Conservation (phyloP, 2,113 vertebrate species). For the Deroptyus accipitrinus region DNA sequence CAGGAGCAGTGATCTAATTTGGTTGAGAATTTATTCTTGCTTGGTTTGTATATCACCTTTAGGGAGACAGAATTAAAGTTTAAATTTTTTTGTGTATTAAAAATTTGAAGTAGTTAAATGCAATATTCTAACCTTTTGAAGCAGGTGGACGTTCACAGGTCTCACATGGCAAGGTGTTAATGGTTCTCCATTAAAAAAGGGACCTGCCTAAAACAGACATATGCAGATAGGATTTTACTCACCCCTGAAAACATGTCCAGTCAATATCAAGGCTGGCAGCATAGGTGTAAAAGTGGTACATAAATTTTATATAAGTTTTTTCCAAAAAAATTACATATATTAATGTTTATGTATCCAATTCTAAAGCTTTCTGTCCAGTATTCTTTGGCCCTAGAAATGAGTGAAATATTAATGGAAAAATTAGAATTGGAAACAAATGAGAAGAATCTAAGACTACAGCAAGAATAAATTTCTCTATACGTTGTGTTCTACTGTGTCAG, state of each 20-base stretch:
- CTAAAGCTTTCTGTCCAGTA: not conserved
- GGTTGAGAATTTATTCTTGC: not conserved
- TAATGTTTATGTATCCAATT: not conserved
- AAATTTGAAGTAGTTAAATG: not conserved
- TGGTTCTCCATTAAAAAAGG: not conserved
- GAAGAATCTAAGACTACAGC: not conserved
- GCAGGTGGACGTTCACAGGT: not conserved
- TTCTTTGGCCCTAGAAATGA: not conserved
- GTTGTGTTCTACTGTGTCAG: not conserved
- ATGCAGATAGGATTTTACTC: not conserved
- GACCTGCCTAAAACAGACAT: not conserved
- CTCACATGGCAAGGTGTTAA: not conserved
- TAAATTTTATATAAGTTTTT: not conserved
- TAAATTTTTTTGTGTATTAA: not conserved
- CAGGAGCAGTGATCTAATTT: not conserved
- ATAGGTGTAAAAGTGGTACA: not conserved
- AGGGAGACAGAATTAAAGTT: not conserved
- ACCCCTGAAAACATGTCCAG: not conserved
- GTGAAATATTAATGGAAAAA: not conserved
- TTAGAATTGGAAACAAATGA: not conserved
- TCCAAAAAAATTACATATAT: not conserved
- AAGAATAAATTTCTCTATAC: not conserved
- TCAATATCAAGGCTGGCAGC: not conserved
- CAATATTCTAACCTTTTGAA: not conserved
- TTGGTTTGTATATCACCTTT: not conserved